A percentile compares a stretch with the other conserved stretches of the same genome.
Evolutionary conservation across 2,113 vertebrate genomes (phyloP).

Genomic region (Anas platyrhynchos): DNA sequence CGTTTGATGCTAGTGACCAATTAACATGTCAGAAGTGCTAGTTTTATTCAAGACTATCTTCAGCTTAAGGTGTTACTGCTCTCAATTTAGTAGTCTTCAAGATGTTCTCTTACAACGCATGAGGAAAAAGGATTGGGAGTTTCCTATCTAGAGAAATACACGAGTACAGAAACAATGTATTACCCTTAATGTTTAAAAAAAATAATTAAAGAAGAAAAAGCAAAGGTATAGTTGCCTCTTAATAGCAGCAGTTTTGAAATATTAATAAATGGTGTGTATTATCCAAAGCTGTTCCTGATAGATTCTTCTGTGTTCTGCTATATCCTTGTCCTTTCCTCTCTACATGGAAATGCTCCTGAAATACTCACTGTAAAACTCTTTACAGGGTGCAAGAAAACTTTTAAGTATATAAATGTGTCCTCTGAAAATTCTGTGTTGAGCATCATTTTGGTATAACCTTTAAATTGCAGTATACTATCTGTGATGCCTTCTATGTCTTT

Average conservation of each 20-base stretch:
- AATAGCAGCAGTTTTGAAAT: not conserved
- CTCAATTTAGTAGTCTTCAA: not conserved
- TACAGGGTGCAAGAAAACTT: not conserved
- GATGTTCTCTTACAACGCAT: not conserved
- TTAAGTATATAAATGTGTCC: not conserved
- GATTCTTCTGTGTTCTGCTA: not conserved
- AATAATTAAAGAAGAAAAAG: not conserved
- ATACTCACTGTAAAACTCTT: not conserved
- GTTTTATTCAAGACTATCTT: not conserved
- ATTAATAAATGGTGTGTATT: not conserved
- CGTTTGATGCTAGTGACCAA: not conserved
- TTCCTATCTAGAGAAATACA: not conserved
- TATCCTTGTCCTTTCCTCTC: not conserved
- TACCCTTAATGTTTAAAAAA: not conserved
- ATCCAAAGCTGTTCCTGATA: fast-evolving
- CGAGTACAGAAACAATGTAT: not conserved
- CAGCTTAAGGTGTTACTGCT: not conserved
- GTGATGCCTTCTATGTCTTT: not conserved
- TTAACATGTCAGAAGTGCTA: not conserved
- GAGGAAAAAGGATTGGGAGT: not conserved
- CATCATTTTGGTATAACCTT: not conserved
- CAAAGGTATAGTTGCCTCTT: not conserved
- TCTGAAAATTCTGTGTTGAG: not conserved
- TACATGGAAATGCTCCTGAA: not conserved
- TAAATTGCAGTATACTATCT: not conserved